Conservation (phyloP, 2,888 invertebrate genomes). For the Eumerus sabulonum region DNA sequence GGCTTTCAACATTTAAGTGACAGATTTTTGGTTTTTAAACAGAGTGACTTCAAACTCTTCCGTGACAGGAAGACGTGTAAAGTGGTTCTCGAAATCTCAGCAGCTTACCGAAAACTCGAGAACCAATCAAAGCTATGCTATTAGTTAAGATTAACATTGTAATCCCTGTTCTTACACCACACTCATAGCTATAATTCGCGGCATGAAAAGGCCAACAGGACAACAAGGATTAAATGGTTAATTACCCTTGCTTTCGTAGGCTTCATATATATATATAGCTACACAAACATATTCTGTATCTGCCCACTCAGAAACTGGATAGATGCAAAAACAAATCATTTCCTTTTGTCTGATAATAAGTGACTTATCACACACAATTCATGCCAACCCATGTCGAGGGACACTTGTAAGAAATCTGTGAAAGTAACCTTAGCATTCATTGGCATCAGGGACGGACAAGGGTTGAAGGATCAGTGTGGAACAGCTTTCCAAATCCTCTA, state of each 20-base stretch:
- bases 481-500: too few species aligned
- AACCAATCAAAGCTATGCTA: neutral
- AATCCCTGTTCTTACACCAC: conserved; percentile 11
- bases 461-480: too few species aligned
- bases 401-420: too few species aligned
- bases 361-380: too few species aligned
- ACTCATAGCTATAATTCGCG: neutral
- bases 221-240: conserved; percentile 51
- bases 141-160: neutral
- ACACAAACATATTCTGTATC: neutral
- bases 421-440: too few species aligned
- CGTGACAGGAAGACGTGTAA: too few species aligned
- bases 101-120: neutral
- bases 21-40: too few species aligned
- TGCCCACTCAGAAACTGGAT: neutral
- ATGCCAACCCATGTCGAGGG: too few species aligned
- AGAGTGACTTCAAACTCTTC: too few species aligned
- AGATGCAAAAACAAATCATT: neutral
- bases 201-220: conserved; percentile 31
- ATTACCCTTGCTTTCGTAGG: conserved; percentile 20
- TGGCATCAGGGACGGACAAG: too few species aligned
- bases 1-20: too few species aligned
- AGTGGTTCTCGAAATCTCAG: too few species aligned
- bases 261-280: conserved; percentile 4
- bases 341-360: neutral